These are phyloP conservation scores for Arizona elegans DNA, from an alignment of 2,113 vertebrate genomes.

Conservation along the genomic window DNA sequence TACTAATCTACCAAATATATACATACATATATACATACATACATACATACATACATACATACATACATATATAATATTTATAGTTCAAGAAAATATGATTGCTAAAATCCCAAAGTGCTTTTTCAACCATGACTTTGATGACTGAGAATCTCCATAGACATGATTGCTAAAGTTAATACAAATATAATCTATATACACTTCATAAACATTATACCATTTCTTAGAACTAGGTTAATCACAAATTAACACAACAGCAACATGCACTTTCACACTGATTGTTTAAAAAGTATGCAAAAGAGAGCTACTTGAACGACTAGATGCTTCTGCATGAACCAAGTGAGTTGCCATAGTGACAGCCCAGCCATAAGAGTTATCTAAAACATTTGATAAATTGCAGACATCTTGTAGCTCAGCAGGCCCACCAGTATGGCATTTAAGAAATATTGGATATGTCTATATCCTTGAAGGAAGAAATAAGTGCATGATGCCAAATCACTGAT, in stretches of 20 bases:
- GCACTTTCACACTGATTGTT: conserved; percentile 63
- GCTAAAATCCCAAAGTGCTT: background rate
- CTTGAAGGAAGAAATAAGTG: background rate
- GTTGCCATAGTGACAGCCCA: conserved; percentile 61
- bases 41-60: background rate
- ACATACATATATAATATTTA: background rate
- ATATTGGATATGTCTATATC: conserved; percentile 43
- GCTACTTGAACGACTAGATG: conserved; percentile 49
- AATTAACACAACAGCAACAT: conserved; percentile 64
- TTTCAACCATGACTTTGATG: too few relatives aligned
- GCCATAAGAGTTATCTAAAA: conserved; percentile 51
- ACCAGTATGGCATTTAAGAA: conserved; percentile 48
- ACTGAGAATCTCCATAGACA: too few relatives aligned
- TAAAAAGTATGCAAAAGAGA: conserved; percentile 48
- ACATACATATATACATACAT: background rate
- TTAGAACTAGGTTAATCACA: conserved; percentile 59
- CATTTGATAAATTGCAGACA: conserved; percentile 47
- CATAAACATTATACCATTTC: conserved; percentile 60
- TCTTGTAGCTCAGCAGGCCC: conserved; percentile 39
- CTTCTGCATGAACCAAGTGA: conserved; percentile 40
- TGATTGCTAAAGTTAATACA: conserved; percentile 50
- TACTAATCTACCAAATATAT: conserved; percentile 1
- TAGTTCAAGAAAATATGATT: conserved; percentile 31
- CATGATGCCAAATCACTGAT: background rate
- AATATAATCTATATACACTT: conserved; percentile 64